Evolutionary conservation across 2,888 invertebrate species (phyloP), one percentile per base, ranked within the genome.

Genomic region (Philaethria dido): DNA sequence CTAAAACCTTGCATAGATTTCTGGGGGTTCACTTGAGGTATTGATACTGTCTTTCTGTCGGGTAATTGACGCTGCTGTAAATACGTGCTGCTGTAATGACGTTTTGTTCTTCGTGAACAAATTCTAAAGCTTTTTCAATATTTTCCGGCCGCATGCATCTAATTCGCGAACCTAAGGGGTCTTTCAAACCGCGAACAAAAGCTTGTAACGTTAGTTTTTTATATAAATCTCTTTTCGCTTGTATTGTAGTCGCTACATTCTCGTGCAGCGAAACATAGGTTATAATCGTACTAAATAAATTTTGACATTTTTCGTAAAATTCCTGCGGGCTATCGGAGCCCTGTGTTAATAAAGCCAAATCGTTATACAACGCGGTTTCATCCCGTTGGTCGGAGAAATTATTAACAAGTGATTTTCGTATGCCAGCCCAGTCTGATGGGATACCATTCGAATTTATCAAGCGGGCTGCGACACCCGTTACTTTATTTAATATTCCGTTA

Each of bases 371-470:
- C 33, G 76, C 67, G 13, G 75, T 76, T 44, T 77, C 75, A 45
- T 77, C 75, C 14, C 75, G 55, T 14, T 75, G 77, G 29, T 77
- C 75, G 0, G 74, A 45, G 57, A 77, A 77, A 62, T 75, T 75
- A 69, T 76, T 77, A 25, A 75, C 72, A 14, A 77, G 42, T 5
- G 70, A 57, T 29, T 42, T 68, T n/a, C 74, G 54, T 29, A 73
- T 74, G 13, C 73, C 73, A n/a, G 29, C 6, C 72, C 73, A 75
- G 57, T 29, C 70, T 8, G 72, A 71, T 0, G 74, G 72, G 5
- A 74, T 73, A 0, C 75, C 73, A 25, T 73, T 75, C 0, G 73
- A 66, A 54, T 73, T 73, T 2, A 71, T 73, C 20, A 66, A 63
- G n/a, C 66, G 42, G 14, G 74, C 74, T 25, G 74, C 72, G 13